Evolutionary conservation across 2,888 invertebrate species (phyloP), one percentile per base, ranked within the genome.

Genomic region (Rhagonycha fulva): DNA sequence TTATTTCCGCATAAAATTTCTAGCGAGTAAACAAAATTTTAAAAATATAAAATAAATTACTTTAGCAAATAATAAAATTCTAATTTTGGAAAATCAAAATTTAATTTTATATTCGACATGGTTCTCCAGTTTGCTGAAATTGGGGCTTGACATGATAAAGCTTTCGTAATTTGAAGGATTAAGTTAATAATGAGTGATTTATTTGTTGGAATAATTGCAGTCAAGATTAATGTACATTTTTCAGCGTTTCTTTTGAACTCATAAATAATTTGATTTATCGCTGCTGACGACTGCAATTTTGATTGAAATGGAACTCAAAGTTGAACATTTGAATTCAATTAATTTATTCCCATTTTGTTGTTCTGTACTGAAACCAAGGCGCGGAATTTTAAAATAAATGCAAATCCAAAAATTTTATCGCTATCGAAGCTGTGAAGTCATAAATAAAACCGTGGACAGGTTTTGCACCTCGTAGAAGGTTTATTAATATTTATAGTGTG

Each of bases 401-500:
- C 2, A 47, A n/a, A 47, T 47, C 47, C 47, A 47, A 47, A 19
- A 47, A n/a, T 47, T 9, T 47, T 47, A 47, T 2, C n/a, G 47
- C 47, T 47, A 47, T 32, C 12, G 47, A n/a, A n/a, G 47, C 47
- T 47, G 47, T n/a, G 47, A 47, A 47, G 47, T 9, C 47, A n/a
- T 47, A 47, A 47, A 47, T 47, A 47, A n/a, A n/a, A n/a, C 47
- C 7, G 47, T 0, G 47, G n/a, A 47, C 47, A 47, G 47, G n/a
- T 47, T n/a, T 47, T 47, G 47, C 47, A 47, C 47, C n/a, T 47
- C 47, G 47, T n/a, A 47, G 47, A n/a, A 47, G 47, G 47, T 47
- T 66, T 74, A 74, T 74, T 74, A 74, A 74, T 74, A 74, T 74
- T 74, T 74, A 74, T 74, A 74, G 74, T 69, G 63, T 47, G 69